Conservation (phyloP, 2,888 invertebrate species). For the Drosophila kuntzei region DNA sequence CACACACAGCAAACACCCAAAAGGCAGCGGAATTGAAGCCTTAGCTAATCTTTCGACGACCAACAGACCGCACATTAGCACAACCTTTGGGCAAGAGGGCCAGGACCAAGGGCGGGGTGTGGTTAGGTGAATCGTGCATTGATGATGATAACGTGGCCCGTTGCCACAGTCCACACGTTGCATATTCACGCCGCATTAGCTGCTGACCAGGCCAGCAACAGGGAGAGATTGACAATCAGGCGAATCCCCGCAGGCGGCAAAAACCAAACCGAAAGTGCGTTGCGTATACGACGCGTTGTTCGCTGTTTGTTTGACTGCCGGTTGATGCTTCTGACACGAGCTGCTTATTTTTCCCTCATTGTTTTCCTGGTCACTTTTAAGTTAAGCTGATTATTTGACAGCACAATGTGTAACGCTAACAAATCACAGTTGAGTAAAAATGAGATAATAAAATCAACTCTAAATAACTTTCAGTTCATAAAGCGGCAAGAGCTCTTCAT, state of each 20-base stretch:
- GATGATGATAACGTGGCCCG: conserved; percentile 71
- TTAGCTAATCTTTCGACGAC: conserved; percentile 71
- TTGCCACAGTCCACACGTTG: conserved; percentile 50
- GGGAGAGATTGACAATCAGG: neutral
- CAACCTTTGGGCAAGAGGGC: conserved; percentile 41
- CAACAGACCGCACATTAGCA: conserved; percentile 77
- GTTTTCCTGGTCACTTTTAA: conserved; percentile 10
- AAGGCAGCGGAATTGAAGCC: conserved; percentile 32
- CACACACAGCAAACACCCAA: neutral
- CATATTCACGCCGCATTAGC: conserved; percentile 80
- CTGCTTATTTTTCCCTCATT: conserved; percentile 58
- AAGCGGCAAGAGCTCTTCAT: conserved; percentile 32
- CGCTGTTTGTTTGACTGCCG: conserved; percentile 47
- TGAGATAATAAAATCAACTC: neutral
- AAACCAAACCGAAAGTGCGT: conserved; percentile 48
- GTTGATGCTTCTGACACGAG: conserved; percentile 76
- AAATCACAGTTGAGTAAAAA: neutral
- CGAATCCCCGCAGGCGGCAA: conserved; percentile 19
- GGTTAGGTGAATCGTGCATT: conserved; percentile 65
- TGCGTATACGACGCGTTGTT: conserved; percentile 59
- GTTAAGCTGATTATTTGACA: conserved; percentile 62
- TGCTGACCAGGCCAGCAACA: conserved; percentile 39
- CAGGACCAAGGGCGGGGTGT: neutral
- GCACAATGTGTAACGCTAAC: conserved; percentile 2
- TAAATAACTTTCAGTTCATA: conserved; percentile 18